Evolutionary conservation across 2,797 vertebrate species (phyloP).

Genomic region (Phataginus tetradactyla): DNA sequence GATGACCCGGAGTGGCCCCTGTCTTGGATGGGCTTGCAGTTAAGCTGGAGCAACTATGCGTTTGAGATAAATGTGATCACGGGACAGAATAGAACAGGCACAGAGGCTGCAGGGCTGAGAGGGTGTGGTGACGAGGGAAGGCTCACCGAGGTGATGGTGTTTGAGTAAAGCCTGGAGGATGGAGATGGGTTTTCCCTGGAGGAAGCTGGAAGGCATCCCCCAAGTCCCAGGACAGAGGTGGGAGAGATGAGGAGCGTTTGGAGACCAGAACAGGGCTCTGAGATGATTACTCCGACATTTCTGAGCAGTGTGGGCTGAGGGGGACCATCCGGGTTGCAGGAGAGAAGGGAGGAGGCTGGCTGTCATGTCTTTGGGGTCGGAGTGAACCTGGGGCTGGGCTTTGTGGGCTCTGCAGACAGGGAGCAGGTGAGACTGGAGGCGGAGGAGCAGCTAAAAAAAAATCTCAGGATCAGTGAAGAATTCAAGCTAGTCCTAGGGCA

Average conservation of each 20-base stretch:
- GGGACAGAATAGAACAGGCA: background rate
- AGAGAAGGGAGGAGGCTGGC: background rate
- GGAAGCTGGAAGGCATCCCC: background rate
- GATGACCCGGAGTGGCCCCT: background rate
- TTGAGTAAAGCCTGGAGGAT: background rate
- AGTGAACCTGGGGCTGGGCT: background rate
- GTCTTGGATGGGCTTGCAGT: background rate
- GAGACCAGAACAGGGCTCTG: background rate
- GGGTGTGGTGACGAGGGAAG: background rate
- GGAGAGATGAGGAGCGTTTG: fast-evolving
- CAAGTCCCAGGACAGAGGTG: background rate
- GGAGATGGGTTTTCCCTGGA: background rate
- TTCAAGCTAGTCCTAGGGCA: background rate
- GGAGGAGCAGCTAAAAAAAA: background rate
- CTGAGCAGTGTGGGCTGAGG: background rate
- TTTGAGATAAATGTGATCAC: background rate
- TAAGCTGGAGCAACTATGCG: background rate
- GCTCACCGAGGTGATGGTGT: background rate
- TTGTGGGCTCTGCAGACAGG: too few species aligned
- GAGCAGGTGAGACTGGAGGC: background rate
- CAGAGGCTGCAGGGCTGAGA: background rate
- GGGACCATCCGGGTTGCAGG: background rate
- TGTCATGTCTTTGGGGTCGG: background rate
- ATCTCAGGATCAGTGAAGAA: background rate
- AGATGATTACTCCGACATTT: background rate